phyloP scores from a whole-genome alignment of 1,140 invertebrate genomes.

The Temnothorax longispinosus region DNA sequence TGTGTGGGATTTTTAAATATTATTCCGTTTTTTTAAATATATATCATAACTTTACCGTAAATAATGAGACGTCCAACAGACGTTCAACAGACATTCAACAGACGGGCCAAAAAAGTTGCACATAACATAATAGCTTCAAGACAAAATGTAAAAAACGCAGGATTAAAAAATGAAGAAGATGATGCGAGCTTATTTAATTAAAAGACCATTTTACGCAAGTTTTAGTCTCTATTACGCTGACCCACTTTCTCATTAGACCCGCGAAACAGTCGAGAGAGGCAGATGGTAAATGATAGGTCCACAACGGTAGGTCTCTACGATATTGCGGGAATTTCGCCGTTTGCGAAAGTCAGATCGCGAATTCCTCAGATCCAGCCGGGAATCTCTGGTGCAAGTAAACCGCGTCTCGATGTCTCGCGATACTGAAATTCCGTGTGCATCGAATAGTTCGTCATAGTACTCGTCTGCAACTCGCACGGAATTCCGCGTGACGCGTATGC shows the following conservation, averaged over 20 bases:
- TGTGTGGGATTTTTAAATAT: neutral
- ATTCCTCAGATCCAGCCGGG: neutral
- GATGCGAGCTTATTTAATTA: neutral
- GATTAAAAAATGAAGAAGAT: neutral
- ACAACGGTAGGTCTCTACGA: neutral
- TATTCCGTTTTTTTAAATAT: neutral
- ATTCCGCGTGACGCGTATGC: neutral
- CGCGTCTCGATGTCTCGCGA: neutral
- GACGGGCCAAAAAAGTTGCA: neutral
- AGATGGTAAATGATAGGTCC: neutral
- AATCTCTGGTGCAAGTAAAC: slow-evolving; percentile 7
- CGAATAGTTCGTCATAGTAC: neutral
- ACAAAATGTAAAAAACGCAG: neutral
- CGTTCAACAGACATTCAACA: neutral
- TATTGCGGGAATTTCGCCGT: slow-evolving; percentile 16
- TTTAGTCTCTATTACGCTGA: neutral
- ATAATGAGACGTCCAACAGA: neutral
- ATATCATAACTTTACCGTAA: neutral
- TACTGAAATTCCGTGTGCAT: slow-evolving; percentile 24
- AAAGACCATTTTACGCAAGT: slow-evolving; percentile 11
- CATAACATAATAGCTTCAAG: neutral
- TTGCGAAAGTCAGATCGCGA: slow-evolving; percentile 23
- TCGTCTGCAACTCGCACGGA: neutral
- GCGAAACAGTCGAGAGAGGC: neutral
- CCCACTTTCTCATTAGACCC: neutral